Evolutionary conservation across 2,113 vertebrate genomes (phyloP), one percentile per base, ranked within the genome.

Genomic region (Podocnemis expansa): DNA sequence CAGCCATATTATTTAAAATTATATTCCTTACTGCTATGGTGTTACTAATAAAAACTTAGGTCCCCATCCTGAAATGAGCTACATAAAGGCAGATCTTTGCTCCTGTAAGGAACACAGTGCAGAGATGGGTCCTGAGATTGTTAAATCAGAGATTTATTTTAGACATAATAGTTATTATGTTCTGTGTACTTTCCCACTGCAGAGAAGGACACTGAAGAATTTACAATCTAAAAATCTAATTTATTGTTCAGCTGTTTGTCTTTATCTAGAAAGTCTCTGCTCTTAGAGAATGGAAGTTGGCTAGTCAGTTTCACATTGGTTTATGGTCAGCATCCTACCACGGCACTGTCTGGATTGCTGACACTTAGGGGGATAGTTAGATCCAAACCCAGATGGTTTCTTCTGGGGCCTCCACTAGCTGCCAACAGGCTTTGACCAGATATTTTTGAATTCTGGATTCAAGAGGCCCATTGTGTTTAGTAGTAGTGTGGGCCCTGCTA

Each of bases 41-140:
- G 38, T 43, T 38, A 91, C 0, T 1, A 78, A 52, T 2, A 21
- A 47, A 76, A 41, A 51, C 31, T 80, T 12, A 10, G 43, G 45
- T 8, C 24, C 43, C 82, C 54, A 22, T 51, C 38, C 27, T 67
- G 56, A 45, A 73, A 1, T 5, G 41, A 80, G 76, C 58, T 56
- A 27, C 52, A 70, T 78, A 73, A 19, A 7, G 29, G 45, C 10
- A 6, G 8, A 25, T 45, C 84, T 47, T 8, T 78, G 14, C n/a
- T 38, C 55, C 78, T 38, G 43, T 6, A 27, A 34, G 81, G n/a
- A 84, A 2, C 38, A 84, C n/a, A 22, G 7, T 49, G 84, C 13
- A 78, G 24, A 38, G 41, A 8, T 24, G 70, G 52, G 63, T 34
- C 9, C 51, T 73, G 11, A 34, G 60, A 63, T 19, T 63, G 60